Conservation (phyloP, 2,888 invertebrate species). For the Ischnura elegans region DNA sequence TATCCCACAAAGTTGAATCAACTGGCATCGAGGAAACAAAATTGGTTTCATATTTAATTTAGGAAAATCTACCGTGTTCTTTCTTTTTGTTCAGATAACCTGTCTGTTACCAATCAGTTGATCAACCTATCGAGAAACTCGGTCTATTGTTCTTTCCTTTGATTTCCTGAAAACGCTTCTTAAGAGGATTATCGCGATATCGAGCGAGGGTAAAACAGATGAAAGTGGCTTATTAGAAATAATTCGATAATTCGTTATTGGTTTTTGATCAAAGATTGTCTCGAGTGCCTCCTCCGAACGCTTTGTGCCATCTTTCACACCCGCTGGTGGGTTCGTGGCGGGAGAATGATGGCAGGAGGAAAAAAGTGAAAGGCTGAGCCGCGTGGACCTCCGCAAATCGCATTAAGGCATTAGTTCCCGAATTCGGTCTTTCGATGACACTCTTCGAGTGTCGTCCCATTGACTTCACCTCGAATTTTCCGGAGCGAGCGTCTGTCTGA, state of each 20-base stretch:
- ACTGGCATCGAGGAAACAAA: too few species aligned
- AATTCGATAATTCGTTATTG: slow-evolving; percentile 36
- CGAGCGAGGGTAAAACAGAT: background rate
- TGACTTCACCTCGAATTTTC: background rate
- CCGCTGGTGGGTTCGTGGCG: background rate
- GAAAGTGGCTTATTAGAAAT: too few species aligned
- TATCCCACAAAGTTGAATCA: too few species aligned
- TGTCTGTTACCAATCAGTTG: too few species aligned
- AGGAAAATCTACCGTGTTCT: too few species aligned
- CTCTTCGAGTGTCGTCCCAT: background rate
- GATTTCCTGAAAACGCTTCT: background rate
- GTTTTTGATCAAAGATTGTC: background rate
- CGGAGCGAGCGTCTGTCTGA: background rate
- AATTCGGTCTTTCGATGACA: background rate
- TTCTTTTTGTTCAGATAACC: too few species aligned
- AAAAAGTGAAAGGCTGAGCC: background rate
- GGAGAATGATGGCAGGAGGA: background rate
- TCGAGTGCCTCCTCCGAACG: background rate
- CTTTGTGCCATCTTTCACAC: background rate
- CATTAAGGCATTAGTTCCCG: background rate
- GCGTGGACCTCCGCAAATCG: background rate
- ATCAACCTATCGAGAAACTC: background rate
- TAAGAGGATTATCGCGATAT: background rate
- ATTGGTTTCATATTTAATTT: too few species aligned
- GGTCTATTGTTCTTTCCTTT: background rate